A percentile compares a stretch with the other conserved stretches of the same genome.
Conservation (phyloP, 2,888 invertebrate genomes). For the Platycnemis pennipes region DNA sequence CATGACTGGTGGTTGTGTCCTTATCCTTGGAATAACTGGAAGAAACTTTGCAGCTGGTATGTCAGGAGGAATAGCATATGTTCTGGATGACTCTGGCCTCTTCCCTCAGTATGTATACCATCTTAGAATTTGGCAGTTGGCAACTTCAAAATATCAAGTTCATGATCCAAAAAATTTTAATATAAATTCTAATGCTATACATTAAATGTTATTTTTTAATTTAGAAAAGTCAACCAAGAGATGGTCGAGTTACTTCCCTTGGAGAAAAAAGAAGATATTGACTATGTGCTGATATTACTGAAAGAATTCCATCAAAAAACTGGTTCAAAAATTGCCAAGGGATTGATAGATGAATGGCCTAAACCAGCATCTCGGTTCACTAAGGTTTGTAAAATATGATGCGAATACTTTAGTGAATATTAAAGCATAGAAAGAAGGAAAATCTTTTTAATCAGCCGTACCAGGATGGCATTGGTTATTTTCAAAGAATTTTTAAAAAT, state of each 20-base stretch:
- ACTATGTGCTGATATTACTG: conserved; percentile 88
- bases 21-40: conserved; percentile 96
- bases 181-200: not conserved
- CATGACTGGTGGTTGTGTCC: conserved; percentile 97
- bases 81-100: conserved; percentile 93
- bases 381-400: conserved; percentile 82
- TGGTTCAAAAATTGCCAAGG: conserved; percentile 91
- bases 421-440: too few species aligned
- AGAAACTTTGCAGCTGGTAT: conserved; percentile 99
- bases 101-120: conserved; percentile 82
- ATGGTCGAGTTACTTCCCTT: conserved; percentile 95
- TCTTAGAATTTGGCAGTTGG: not conserved
- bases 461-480: too few species aligned
- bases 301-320: conserved; percentile 93
- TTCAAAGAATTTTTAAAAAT: too few species aligned
- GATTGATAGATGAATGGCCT: conserved; percentile 90
- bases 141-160: not conserved
- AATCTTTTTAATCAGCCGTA: too few species aligned
- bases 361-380: conserved; percentile 89
- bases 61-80: conserved; percentile 98
- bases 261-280: conserved; percentile 88
- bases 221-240: conserved; percentile 94
- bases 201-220: conserved; percentile 71
- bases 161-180: not conserved
- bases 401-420: not conserved